These are phyloP conservation scores for Nannoperca australis DNA, from an alignment of 2,797 vertebrate species.

Conservation along the genomic window DNA sequence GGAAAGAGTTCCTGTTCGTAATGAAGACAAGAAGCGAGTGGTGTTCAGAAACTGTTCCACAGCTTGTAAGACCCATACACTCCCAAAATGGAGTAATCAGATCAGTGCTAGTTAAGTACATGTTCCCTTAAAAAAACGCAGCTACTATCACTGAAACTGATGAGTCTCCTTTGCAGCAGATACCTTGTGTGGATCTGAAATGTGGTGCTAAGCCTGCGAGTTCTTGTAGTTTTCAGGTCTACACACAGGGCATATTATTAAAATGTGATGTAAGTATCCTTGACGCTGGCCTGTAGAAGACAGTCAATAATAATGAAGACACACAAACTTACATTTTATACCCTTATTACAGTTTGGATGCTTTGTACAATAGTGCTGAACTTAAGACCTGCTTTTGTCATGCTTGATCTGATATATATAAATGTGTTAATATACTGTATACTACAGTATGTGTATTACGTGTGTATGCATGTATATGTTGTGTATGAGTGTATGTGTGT, in stretches of 20 bases:
- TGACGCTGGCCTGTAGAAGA: constrained; percentile 71
- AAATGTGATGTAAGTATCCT: constrained; percentile 62
- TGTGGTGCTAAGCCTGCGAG: background rate
- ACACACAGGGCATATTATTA: constrained; percentile 36
- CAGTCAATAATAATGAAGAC: constrained; percentile 73
- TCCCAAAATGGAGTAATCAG: constrained; percentile 73
- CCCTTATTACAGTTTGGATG: constrained; percentile 84
- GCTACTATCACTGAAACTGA: constrained; percentile 61
- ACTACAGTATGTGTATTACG: constrained; percentile 62
- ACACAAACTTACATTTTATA: constrained; percentile 79
- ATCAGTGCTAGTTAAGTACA: constrained; percentile 69
- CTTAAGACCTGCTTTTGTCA: constrained; percentile 87
- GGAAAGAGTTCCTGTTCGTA: constrained; percentile 56
- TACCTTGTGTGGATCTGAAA: constrained; percentile 29
- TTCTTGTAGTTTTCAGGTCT: constrained; percentile 47
- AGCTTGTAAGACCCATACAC: constrained; percentile 51
- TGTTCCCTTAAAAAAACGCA: constrained; percentile 68
- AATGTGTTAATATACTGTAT: constrained; percentile 73
- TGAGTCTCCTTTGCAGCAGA: constrained; percentile 46
- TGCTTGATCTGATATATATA: constrained; percentile 82
- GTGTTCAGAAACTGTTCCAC: constrained; percentile 33
- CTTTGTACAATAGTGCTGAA: constrained; percentile 87
- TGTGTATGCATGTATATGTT: constrained; percentile 35
- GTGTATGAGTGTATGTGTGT: constrained; percentile 47
- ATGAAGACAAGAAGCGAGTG: constrained; percentile 52